Conservation (phyloP, 2,797 vertebrate species). For the Enteromius radiatus region DNA sequence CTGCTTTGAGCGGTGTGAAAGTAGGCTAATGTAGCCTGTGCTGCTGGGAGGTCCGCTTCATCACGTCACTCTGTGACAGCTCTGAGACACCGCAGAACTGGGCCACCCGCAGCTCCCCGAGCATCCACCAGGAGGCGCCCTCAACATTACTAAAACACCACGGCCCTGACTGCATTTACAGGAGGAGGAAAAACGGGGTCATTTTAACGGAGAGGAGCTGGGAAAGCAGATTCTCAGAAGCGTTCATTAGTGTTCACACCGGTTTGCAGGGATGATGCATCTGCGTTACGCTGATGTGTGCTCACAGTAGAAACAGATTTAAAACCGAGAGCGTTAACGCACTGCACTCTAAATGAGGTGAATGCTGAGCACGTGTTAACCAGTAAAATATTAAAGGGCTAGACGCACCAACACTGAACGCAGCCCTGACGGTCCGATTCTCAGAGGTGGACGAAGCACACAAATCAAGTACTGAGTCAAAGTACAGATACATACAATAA, state of each 20-base stretch:
- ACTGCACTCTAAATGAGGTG: not conserved
- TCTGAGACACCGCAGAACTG: not conserved
- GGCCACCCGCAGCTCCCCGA: not conserved
- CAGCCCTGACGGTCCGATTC: not conserved
- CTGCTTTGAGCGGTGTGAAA: not conserved
- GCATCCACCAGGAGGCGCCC: slow-evolving; percentile 15
- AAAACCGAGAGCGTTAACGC: not conserved
- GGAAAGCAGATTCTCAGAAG: not conserved
- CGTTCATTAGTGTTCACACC: not conserved
- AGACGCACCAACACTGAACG: not conserved
- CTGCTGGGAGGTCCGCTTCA: slow-evolving; percentile 8
- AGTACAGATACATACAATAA: too few species aligned
- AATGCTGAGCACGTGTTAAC: not conserved
- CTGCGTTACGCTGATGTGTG: not conserved
- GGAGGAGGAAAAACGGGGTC: not conserved
- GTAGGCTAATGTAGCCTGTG: slow-evolving; percentile 13
- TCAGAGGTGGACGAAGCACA: too few species aligned
- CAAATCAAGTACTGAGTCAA: too few species aligned
- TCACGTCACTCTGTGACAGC: not conserved
- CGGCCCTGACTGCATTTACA: not conserved
- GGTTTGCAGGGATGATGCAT: not conserved
- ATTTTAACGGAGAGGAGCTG: slow-evolving; percentile 10
- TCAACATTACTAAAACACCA: not conserved
- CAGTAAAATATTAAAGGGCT: not conserved
- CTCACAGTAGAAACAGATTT: not conserved